Conservation (phyloP, 2,797 vertebrate species). For the Sebastes glaucus region DNA sequence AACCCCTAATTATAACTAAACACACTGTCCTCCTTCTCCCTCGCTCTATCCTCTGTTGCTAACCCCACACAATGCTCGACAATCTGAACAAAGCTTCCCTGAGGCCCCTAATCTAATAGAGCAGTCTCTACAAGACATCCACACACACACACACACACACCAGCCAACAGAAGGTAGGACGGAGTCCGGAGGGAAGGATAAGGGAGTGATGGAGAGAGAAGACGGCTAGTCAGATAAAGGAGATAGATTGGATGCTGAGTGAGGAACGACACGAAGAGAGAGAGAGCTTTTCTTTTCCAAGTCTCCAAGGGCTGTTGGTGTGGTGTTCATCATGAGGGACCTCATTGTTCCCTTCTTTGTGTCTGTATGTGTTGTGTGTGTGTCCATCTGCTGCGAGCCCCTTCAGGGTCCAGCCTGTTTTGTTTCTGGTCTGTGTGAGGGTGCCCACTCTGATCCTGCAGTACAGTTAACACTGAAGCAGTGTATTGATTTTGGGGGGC, state of each 20-base stretch:
- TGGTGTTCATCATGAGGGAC: slow-evolving; percentile 51
- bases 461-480: slow-evolving; percentile 18
- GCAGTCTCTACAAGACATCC: slow-evolving; percentile 44
- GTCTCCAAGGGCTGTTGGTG: slow-evolving; percentile 44
- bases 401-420: slow-evolving; percentile 30
- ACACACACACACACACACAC: slow-evolving; percentile 16
- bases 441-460: slow-evolving; percentile 9
- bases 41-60: slow-evolving; percentile 31
- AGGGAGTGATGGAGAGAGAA: slow-evolving; percentile 43
- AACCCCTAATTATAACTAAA: slow-evolving; percentile 53
- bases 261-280: slow-evolving; percentile 39
- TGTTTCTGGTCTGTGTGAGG: slow-evolving; percentile 7
- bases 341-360: slow-evolving; percentile 52
- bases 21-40: slow-evolving; percentile 25
- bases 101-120: slow-evolving; percentile 72
- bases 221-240: slow-evolving; percentile 54
- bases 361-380: slow-evolving; percentile 42
- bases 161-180: slow-evolving; percentile 29
- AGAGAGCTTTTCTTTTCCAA: slow-evolving; percentile 31
- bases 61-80: slow-evolving; percentile 56
- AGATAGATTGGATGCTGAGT: slow-evolving; percentile 55
- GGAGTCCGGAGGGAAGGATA: slow-evolving; percentile 40
- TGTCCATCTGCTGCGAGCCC: slow-evolving; percentile 49
- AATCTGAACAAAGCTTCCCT: slow-evolving; percentile 66
- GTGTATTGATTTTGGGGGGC: slow-evolving; percentile 30